Base-by-base conservation (phyloP, 2,113 vertebrate genomes). In the Pongo pygmaeus region DNA sequence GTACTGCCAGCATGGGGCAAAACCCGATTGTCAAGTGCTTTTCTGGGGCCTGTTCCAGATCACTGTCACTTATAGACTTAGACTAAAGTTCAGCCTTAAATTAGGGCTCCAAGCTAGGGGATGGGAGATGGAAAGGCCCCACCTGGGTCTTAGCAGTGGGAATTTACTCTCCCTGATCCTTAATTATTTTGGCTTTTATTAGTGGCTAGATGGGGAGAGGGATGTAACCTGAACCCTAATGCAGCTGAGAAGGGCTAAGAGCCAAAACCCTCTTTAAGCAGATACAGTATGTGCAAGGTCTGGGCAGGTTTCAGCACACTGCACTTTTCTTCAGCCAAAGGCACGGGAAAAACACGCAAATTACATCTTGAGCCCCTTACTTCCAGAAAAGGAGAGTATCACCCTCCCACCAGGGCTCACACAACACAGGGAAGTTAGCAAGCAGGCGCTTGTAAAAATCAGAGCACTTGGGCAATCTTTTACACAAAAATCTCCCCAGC, bases 181-280 rank as follows among this genome's bases (percentile, higher is more conserved):
- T 96, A 96, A 97, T 97, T 93, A 84, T 95, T 96, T 97, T 97
- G 91, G 61, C 30, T 97, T 97, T 97, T 93, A 96, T 96, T 94
- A 96, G 93, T 86, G 87, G 83, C 89, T 96, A 55, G 67, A 97
- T 96, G 78, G 50, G 83, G 52, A 95, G 91, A 94, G 84, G 69
- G 74, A 93, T 97, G 83, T 93, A 98, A 97, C 86, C 77, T 0
- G 90, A 97, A 97, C 74, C 79, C 89, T 97, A 96, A 87, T 77
- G 89, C 86, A 94, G 91, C 79, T 97, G 92, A 97, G 74, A 95
- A 97, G 83, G 89, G 89, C 96, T 92, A 96, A 94, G 93, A 97
- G 95, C 89, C 97, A 97, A 97, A 97, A 83, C 23, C 52, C 83
- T 94, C 93, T 79, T 94, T 96, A 95, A 97, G 83, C 86, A 97